phyloP scores from a whole-genome alignment of 2,888 invertebrate genomes.

The Idaea straminata region DNA sequence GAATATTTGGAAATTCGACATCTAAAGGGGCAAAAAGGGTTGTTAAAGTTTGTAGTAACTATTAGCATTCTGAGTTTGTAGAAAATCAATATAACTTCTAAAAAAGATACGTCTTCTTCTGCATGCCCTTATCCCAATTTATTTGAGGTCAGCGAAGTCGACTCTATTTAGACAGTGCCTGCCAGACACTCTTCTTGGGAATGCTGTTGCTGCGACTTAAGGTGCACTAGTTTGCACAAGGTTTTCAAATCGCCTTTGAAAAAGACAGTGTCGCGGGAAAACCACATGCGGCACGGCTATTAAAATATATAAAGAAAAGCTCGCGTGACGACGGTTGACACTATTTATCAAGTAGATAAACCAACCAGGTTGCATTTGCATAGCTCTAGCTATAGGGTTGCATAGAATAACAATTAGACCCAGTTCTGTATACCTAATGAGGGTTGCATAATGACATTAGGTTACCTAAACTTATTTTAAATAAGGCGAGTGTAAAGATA shows the following conservation, averaged over 20 bases:
- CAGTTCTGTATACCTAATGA: neutral
- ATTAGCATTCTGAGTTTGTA: no score
- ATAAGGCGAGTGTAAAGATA: neutral
- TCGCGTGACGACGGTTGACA: conserved; percentile 52
- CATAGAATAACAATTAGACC: conserved; percentile 23
- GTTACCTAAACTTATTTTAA: neutral
- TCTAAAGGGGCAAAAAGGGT: no score
- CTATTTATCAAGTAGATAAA: conserved; percentile 72
- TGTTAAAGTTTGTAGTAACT: no score
- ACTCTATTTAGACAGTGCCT: no score
- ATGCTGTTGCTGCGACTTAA: no score
- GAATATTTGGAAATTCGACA: no score
- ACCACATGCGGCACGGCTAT: neutral
- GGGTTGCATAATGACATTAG: neutral
- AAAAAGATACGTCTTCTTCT: no score
- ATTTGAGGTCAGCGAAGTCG: no score
- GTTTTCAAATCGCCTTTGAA: neutral
- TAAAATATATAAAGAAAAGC: conserved; percentile 7
- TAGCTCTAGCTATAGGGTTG: conserved; percentile 34
- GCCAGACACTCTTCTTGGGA: no score
- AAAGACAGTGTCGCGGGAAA: neutral
- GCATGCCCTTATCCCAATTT: no score
- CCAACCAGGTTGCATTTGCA: conserved; percentile 51
- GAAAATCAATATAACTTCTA: no score
- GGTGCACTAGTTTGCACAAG: no score